Evolutionary conservation across 2,888 invertebrate species (phyloP), one percentile per base, ranked within the genome.

Genomic region (Noctuana brunneofusca): DNA sequence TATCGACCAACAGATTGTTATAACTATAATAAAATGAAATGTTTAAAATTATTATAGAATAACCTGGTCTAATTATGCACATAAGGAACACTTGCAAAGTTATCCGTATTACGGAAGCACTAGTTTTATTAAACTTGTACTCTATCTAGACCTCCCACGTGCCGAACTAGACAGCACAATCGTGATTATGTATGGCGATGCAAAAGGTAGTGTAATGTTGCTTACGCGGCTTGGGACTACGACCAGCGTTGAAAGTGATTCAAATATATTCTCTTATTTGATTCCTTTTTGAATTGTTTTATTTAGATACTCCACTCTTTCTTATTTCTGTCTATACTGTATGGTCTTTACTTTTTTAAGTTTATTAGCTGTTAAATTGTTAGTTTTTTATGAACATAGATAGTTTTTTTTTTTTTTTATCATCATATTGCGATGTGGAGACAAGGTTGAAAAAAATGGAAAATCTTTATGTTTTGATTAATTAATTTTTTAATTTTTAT

Each of bases 81-180:
- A 54, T 48, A 60, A 60, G 54, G 46, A 54, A 60, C 46, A 54
- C 35, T 48, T 41, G 27, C 11, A 48, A 22, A 24, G 49, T 22
- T 27, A 48, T 49, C 24, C 49, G 62, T 55, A 62, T 49, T 49
- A 62, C 62, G 62, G 62, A 62, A 62, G 62, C 62, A 20, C 49
- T 49, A 14, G 55, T 46, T 43, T 62, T 62, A 55, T 55, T 62
- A 54, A 27, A 41, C 62, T 20, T 48, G 48, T 52, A 35, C 60
- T 62, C 24, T 48, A 60, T 60, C 38, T 48, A 60, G 54, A 60
- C 60, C 60, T 60, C 60, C 60, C 48, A 60, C 54, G 55, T 59
- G 43, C 41, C 18, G 60, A 43, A 54, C 46, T 18, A 54, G 48
- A 60, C 38, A 49, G 54, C 48, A 62, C 48, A 62, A 43, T 62